A percentile compares a stretch with the other conserved stretches of the same genome.
Evolutionary conservation across 2,888 invertebrate genomes (phyloP).

Genomic region (Oasisia sp.): DNA sequence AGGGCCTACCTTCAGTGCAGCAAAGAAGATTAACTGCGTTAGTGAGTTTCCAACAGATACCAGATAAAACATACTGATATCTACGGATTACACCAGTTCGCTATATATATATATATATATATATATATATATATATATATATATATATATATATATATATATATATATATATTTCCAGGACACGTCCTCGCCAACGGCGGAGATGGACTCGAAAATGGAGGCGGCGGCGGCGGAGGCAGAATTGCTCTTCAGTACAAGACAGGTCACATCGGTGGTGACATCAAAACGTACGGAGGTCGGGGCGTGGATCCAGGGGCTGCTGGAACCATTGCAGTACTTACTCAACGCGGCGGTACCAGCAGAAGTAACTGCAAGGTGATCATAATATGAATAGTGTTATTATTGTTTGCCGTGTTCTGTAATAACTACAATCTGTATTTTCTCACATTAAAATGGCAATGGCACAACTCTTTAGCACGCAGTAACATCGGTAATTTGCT

Average conservation of each 20-base stretch:
- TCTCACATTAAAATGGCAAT: no score
- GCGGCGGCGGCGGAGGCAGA: constrained; percentile 49
- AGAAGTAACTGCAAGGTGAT: neutral
- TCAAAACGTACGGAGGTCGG: constrained; percentile 45
- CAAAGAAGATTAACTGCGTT: no score
- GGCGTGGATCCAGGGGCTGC: constrained; percentile 44
- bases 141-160: neutral
- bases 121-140: no score
- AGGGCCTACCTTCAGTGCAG: no score
- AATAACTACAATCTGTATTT: no score
- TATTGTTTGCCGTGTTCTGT: neutral
- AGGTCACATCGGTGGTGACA: constrained; percentile 41
- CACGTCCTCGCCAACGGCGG: neutral
- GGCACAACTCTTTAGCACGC: no score
- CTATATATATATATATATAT: no score
- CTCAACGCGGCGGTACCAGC: neutral
- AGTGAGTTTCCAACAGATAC: no score
- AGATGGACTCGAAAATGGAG: constrained; percentile 38
- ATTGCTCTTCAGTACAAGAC: constrained; percentile 39
- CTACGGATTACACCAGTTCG: no score
- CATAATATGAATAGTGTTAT: neutral
- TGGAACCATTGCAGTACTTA: constrained; percentile 37
- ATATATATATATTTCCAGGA: neutral
- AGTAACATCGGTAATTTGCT: no score
- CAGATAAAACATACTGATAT: no score